Evolutionary conservation across 2,888 invertebrate species (phyloP), one percentile per base, ranked within the genome.

Genomic region (Cylindroiulus punctatus): DNA sequence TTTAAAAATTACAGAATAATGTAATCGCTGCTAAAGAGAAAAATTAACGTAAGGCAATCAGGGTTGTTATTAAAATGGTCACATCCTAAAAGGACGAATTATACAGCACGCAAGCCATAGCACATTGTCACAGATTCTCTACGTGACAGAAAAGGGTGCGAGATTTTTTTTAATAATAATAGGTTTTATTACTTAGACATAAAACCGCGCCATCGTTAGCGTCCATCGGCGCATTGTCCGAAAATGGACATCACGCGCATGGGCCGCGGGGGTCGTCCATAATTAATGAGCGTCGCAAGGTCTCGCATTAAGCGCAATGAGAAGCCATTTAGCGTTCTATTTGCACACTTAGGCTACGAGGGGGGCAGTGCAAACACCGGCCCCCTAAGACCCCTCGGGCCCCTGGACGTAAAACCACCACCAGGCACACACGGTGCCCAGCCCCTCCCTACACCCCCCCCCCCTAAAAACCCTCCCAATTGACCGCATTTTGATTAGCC

Each of bases 201-300:
- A 65, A 65, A 65, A 65, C 65, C 7, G n/a, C 65, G 65, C 22
- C 22, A 65, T 65, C 65, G n/a, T 65, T 65, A 65, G 65, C 52
- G 36, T 36, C 36, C 36, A 36, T 36, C 36, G 36, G 3, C 36
- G 36, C n/a, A n/a, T n/a, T n/a, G 47, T 47, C 47, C 47, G 47
- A 47, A 47, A n/a, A 47, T n/a, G 57, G 65, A 22, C 65, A 22
- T 22, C 65, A 26, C 65, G 52, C 22, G 65, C 65, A 65, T n/a
- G 12, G 52, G 10, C 44, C 44, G 65, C 65, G 22, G 65, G 65
- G 65, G 65, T 65, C 65, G n/a, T 65, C 65, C 65, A 65, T 65
- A 65, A 65, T 65, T 65, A 65, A 65, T 65, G 22, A n/a, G 22
- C 65, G 65, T 65, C 65, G 65, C 65, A 65, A 65, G 65, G 65